Conservation (phyloP, 2,797 vertebrate species). For the Carcharodon carcharias region DNA sequence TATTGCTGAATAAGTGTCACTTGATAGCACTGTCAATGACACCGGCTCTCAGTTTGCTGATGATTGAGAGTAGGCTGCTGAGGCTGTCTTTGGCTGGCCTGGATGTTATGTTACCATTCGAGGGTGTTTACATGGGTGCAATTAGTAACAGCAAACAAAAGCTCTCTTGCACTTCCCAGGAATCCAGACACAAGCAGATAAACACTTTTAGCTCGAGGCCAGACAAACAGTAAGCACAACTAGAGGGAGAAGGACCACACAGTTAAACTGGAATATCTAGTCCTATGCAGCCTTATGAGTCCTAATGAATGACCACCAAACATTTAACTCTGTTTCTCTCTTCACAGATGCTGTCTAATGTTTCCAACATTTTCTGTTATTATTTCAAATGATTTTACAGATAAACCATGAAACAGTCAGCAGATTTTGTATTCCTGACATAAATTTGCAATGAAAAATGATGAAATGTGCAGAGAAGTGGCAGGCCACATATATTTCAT, state of each 20-base stretch:
- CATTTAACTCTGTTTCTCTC: not conserved
- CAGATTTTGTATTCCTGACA: not conserved
- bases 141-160: not conserved
- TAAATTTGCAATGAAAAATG: not conserved
- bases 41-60: no score
- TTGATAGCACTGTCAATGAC: no score
- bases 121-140: not conserved
- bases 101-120: not conserved
- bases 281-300: not conserved
- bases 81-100: no score
- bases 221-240: not conserved
- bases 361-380: slow-evolving; percentile 17
- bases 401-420: slow-evolving; percentile 32
- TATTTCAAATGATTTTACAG: slow-evolving; percentile 22
- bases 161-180: not conserved
- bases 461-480: not conserved
- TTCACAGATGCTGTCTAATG: not conserved
- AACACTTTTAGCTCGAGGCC: not conserved
- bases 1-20: no score
- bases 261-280: not conserved
- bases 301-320: not conserved
- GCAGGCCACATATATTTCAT: slow-evolving; percentile 7
- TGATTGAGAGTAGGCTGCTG: no score
- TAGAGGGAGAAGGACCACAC: not conserved
- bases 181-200: not conserved